Evolutionary conservation across 2,113 vertebrate genomes (phyloP).

Genomic region (Sander lucioperca): DNA sequence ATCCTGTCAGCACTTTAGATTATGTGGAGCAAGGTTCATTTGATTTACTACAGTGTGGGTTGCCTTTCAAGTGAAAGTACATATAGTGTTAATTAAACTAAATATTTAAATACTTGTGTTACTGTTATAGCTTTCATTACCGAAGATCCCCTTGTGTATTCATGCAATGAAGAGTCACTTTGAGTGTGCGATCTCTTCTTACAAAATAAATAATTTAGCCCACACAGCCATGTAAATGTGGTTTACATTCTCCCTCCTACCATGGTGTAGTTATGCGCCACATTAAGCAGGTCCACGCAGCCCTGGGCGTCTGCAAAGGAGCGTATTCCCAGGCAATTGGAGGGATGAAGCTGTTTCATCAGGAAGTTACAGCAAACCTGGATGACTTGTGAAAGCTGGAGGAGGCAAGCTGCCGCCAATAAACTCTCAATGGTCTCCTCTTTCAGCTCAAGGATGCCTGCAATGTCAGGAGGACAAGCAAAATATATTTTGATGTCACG

Average conservation of each 20-base stretch:
- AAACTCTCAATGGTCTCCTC: slow-evolving; percentile 97
- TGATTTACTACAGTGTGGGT: background rate
- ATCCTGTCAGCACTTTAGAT: background rate
- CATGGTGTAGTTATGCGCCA: slow-evolving; percentile 96
- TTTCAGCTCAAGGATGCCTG: slow-evolving; percentile 94
- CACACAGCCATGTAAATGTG: slow-evolving; percentile 18
- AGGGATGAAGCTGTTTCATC: slow-evolving; percentile 97
- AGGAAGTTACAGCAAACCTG: slow-evolving; percentile 97
- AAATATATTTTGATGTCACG: slow-evolving; percentile 19
- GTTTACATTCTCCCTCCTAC: slow-evolving; percentile 85
- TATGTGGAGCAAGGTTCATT: slow-evolving; percentile 3
- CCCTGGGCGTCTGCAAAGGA: slow-evolving; percentile 97
- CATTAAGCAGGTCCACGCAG: slow-evolving; percentile 92
- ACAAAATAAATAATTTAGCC: slow-evolving; percentile 55
- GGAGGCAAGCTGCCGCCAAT: slow-evolving; percentile 94
- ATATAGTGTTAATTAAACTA: slow-evolving; percentile 20
- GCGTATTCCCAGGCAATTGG: slow-evolving; percentile 96
- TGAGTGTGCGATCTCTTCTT: slow-evolving; percentile 18
- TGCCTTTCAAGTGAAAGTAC: slow-evolving; percentile 11
- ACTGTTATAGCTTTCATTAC: slow-evolving; percentile 9
- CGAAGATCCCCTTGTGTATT: background rate
- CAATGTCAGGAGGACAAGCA: slow-evolving; percentile 48
- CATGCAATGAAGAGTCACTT: slow-evolving; percentile 2
- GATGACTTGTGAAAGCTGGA: slow-evolving; percentile 96
- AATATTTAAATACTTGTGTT: slow-evolving; percentile 6